Percentiles rank a stretch among this genome's conserved stretches.
Conservation (phyloP, 92 coral and sea anemone species). For the Meandrina meandrites region DNA sequence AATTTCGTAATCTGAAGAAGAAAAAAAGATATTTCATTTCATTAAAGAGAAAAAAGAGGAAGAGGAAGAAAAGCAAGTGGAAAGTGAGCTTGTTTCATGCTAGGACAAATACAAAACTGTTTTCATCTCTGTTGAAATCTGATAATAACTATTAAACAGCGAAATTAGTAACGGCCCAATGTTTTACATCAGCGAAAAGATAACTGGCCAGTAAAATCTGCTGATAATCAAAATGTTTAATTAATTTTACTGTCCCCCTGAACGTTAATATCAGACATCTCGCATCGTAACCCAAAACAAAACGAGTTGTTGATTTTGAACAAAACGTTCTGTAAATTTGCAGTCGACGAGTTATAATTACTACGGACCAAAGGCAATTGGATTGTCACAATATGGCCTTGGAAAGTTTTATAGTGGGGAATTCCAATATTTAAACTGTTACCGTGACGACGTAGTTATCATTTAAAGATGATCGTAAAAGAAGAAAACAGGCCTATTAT, state of each 20-base stretch:
- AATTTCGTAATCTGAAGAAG: too few species aligned
- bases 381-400: not conserved
- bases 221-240: not conserved
- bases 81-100: too few species aligned
- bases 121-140: not conserved
- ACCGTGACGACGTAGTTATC: too few species aligned
- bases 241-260: not conserved
- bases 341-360: too few species aligned
- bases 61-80: too few species aligned
- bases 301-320: not conserved
- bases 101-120: too few species aligned
- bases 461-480: not conserved
- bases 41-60: too few species aligned
- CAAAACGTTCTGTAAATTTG: not conserved
- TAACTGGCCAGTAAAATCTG: not conserved
- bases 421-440: too few species aligned
- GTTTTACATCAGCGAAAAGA: not conserved
- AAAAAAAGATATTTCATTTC: too few species aligned
- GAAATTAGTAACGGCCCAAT: not conserved
- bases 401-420: too few species aligned
- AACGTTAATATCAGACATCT: not conserved
- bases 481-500: too few species aligned
- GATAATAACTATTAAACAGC: not conserved
- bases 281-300: not conserved
- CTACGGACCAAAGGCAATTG: not conserved